Conservation (phyloP, 1,140 invertebrate species). For the Apis laboriosa region DNA sequence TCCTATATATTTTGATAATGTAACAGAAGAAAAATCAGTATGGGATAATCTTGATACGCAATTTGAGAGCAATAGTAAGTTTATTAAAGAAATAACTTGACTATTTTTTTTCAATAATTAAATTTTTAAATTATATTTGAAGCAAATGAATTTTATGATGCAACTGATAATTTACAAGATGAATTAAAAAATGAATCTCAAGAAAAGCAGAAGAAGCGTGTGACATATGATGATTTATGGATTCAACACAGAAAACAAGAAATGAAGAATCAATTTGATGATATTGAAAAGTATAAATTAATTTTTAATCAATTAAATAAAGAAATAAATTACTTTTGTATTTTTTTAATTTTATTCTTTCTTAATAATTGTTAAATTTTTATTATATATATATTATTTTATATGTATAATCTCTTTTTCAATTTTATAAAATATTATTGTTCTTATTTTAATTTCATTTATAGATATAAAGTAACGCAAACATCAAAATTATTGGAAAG, state of each 20-base stretch:
- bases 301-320: no score
- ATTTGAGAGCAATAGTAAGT: constrained; percentile 17
- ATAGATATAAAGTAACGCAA: background rate
- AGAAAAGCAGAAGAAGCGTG: background rate
- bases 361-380: background rate
- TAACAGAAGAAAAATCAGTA: background rate
- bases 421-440: background rate
- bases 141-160: background rate
- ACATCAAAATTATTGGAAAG: background rate
- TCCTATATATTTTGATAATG: background rate
- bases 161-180: background rate
- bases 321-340: background rate
- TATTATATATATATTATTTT: background rate
- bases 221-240: constrained; percentile 20
- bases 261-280: background rate
- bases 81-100: background rate
- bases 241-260: background rate
- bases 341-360: no score
- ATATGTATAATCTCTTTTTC: background rate
- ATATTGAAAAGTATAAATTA: background rate
- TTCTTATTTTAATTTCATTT: background rate
- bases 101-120: no score
- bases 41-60: background rate
- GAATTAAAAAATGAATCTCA: background rate
- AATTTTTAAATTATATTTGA: background rate